Base-by-base conservation (phyloP, 1,140 invertebrate species). In the Liolophura sinensis region DNA sequence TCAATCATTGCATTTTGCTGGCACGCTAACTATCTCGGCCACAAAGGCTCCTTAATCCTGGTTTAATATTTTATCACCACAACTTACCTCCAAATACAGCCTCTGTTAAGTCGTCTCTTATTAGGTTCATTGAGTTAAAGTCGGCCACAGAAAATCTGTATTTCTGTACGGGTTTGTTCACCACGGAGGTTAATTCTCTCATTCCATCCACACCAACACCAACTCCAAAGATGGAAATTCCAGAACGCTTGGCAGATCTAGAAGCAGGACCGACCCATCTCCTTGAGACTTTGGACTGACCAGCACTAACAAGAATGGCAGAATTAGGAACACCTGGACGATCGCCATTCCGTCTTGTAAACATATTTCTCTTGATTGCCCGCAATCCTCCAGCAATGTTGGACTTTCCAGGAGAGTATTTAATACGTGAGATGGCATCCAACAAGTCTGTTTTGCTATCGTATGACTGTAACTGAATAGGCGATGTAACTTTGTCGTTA, bases 221-320 rank as follows among this genome's bases (percentile, higher is more conserved):
- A 62, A 62, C 50, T 49, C 24, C 60, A 49, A 20, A 50, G n/a
- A 62, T 62, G 47, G 47, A 31, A 22, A 51, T 51, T 24, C 22
- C 60, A 14, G 65, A 50, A 14, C 56, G 49, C 54, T 68, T 62
- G n/a, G 70, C 64, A 7, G 20, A 22, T 50, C 68, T 62, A 9
- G 70, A 62, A 60, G 72, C 73, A 3, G 51, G 49, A 9, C 57
- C 14, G 7, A 59, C 63, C 57, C 52, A 57, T 46, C 49, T 47
- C 22, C 64, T 58, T 27, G 68, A 64, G 7, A 72, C 68, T 56
- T 74, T 72, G 12, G 73, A 72, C 15, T 70, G 57, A 52, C 74
- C 72, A 65, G 72, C 74, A 49, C 68, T 73, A 9, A 78, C 67
- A n/a, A 76, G 48, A 24, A 76, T 70, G 18, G 48, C 64, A 22